Percentiles rank a stretch among this genome's conserved stretches.
Evolutionary conservation across 2,888 invertebrate genomes (phyloP).

Genomic region (Eupithecia centaureata): DNA sequence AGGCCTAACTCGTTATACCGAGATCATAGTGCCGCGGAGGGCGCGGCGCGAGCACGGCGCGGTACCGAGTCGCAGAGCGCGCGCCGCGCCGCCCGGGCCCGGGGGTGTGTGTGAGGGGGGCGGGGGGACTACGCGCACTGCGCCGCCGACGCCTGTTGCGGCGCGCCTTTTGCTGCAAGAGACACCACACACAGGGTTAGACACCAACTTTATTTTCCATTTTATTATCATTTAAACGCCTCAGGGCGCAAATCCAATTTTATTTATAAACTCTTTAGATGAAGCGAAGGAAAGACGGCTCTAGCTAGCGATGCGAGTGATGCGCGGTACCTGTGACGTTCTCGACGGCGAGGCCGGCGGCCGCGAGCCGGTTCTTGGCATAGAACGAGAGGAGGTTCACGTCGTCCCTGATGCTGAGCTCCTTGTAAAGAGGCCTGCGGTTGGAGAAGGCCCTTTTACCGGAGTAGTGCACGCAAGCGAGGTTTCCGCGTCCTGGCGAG

Average conservation of each 20-base stretch:
- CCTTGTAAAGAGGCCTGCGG: slow-evolving; percentile 88
- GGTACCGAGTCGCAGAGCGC: slow-evolving; percentile 48
- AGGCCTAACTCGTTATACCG: slow-evolving; percentile 77
- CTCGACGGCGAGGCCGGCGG: slow-evolving; percentile 80
- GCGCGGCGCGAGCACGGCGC: slow-evolving; percentile 53
- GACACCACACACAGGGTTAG: slow-evolving; percentile 84
- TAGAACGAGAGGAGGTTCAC: slow-evolving; percentile 94
- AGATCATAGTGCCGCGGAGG: slow-evolving; percentile 76
- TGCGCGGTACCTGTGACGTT: slow-evolving; percentile 78
- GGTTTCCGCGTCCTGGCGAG: slow-evolving; percentile 90
- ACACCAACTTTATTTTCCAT: slow-evolving; percentile 74
- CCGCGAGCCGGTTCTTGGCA: slow-evolving; percentile 90
- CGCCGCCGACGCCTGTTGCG: slow-evolving; percentile 84
- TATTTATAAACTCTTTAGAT: slow-evolving; percentile 68
- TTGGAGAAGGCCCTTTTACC: slow-evolving; percentile 91
- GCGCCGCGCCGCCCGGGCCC: slow-evolving; percentile 56
- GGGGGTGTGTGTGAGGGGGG: slow-evolving; percentile 38
- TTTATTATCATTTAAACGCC: slow-evolving; percentile 61
- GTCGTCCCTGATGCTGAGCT: slow-evolving; percentile 92
- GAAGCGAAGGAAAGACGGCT: slow-evolving; percentile 74
- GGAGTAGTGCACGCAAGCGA: slow-evolving; percentile 93
- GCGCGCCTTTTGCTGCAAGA: slow-evolving; percentile 84
- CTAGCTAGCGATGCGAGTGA: slow-evolving; percentile 70
- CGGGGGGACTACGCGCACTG: slow-evolving; percentile 81
- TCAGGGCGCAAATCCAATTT: slow-evolving; percentile 57